Percentiles rank a stretch among this genome's conserved stretches.
Evolutionary conservation across 2,113 vertebrate species (phyloP).

Genomic region (Cricetomys ansorgei): DNA sequence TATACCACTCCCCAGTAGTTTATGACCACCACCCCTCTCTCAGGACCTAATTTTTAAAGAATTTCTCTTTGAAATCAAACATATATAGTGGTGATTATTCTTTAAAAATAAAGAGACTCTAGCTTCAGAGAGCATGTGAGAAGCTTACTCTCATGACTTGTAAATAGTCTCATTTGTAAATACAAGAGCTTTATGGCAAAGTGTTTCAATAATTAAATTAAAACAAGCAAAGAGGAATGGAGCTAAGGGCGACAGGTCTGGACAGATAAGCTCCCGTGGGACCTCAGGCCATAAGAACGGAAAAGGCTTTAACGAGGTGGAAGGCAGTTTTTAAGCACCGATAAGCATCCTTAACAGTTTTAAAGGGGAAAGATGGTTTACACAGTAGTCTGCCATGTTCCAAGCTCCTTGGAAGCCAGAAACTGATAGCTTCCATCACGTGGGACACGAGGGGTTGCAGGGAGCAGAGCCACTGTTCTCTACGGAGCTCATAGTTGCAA

Average conservation of each 20-base stretch:
- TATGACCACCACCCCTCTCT: not conserved
- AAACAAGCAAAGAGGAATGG: not conserved
- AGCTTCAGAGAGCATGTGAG: not conserved
- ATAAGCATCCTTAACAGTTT: not conserved
- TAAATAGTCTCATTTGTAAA: slow-evolving; percentile 65
- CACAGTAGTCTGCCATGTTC: not conserved
- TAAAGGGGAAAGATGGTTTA: not conserved
- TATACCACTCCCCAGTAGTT: slow-evolving; percentile 59
- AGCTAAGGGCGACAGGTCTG: not conserved
- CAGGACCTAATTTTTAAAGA: slow-evolving; percentile 81
- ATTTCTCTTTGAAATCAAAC: slow-evolving; percentile 79
- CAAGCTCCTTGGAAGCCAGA: not conserved
- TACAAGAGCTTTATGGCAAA: not conserved
- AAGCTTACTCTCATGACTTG: slow-evolving; percentile 47
- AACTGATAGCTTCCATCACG: not conserved
- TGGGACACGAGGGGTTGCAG: no score
- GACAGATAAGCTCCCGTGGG: not conserved
- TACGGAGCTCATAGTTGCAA: not conserved
- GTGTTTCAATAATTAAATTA: slow-evolving; percentile 60
- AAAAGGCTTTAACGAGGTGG: not conserved
- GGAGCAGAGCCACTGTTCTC: not conserved
- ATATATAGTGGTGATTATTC: slow-evolving; percentile 60
- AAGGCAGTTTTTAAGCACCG: not conserved
- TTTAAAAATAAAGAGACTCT: slow-evolving; percentile 73
- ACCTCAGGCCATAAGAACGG: slow-evolving; percentile 21